A percentile compares a stretch with the other conserved stretches of the same genome.
Conservation (phyloP, 2,888 invertebrate species). For the Orchestes rusci region DNA sequence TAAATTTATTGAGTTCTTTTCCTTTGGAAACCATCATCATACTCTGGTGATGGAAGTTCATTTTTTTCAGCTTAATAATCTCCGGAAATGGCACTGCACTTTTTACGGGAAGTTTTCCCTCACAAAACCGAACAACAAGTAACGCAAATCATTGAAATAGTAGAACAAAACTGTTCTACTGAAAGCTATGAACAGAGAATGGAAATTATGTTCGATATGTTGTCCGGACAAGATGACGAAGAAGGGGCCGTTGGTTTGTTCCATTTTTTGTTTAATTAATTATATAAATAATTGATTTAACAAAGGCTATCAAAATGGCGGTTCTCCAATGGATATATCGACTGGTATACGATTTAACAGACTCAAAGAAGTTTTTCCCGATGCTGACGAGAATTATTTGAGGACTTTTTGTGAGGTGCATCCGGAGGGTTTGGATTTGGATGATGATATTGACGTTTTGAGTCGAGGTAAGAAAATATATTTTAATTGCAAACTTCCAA, state of each 20-base stretch:
- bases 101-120: slow-evolving; percentile 29
- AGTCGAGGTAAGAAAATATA: slow-evolving; percentile 22
- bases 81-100: too few relatives aligned
- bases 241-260: slow-evolving; percentile 14
- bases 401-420: slow-evolving; percentile 25
- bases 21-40: too few relatives aligned
- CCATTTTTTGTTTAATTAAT: too few relatives aligned
- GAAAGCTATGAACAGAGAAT: slow-evolving; percentile 26
- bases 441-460: slow-evolving; percentile 27
- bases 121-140: slow-evolving; percentile 26
- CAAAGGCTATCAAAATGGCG: slow-evolving; percentile 5
- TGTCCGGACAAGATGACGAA: slow-evolving; percentile 20
- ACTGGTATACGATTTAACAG: slow-evolving; percentile 8
- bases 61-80: too few relatives aligned
- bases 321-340: background rate
- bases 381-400: slow-evolving; percentile 30
- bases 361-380: slow-evolving; percentile 27
- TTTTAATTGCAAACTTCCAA: too few relatives aligned
- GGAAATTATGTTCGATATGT: slow-evolving; percentile 31
- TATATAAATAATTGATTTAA: background rate
- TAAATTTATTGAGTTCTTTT: too few relatives aligned
- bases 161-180: slow-evolving; percentile 23
- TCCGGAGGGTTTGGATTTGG: slow-evolving; percentile 21
- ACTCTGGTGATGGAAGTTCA: too few relatives aligned
- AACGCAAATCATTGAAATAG: slow-evolving; percentile 26